These are phyloP conservation scores for Popillia japonica DNA, from an alignment of 1,140 invertebrate genomes.

Conservation along the genomic window DNA sequence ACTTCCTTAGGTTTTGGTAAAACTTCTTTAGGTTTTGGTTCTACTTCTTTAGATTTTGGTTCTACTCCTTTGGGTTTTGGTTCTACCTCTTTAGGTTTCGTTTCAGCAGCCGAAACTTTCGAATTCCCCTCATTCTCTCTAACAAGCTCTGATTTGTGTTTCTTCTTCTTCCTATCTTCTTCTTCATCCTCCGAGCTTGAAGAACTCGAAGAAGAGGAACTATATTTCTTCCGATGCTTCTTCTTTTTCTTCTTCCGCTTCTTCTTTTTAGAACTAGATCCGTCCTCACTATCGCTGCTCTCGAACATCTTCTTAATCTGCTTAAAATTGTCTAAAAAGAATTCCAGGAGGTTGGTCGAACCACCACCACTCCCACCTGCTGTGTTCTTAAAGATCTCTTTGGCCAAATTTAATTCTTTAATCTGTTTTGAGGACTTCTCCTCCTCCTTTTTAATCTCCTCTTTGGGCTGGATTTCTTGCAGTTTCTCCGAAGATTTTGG, in stretches of 20 bases:
- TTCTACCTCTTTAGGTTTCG: too few species aligned
- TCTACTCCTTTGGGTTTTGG: too few species aligned
- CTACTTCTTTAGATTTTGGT: too few species aligned
- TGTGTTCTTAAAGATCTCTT: background rate
- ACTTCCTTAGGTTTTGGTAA: too few species aligned
- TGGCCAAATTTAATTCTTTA: background rate
- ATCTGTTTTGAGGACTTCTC: background rate
- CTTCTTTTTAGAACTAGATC: background rate
- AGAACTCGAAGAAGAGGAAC: background rate
- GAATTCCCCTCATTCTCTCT: background rate
- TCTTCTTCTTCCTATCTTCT: constrained; percentile 8
- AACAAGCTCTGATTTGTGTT: too few species aligned
- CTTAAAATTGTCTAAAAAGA: background rate
- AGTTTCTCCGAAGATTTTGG: background rate
- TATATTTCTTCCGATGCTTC: background rate
- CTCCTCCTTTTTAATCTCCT: background rate
- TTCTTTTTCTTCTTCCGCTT: constrained; percentile 1
- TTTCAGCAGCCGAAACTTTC: too few species aligned
- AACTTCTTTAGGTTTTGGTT: too few species aligned
- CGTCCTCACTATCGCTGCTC: background rate
- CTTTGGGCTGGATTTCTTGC: background rate
- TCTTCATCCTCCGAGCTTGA: background rate
- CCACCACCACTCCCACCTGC: background rate
- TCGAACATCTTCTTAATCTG: constrained; percentile 19
- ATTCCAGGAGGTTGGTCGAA: background rate